Base-by-base conservation (phyloP, 2,113 vertebrate genomes). In the Chascanopsetta lugubris region DNA sequence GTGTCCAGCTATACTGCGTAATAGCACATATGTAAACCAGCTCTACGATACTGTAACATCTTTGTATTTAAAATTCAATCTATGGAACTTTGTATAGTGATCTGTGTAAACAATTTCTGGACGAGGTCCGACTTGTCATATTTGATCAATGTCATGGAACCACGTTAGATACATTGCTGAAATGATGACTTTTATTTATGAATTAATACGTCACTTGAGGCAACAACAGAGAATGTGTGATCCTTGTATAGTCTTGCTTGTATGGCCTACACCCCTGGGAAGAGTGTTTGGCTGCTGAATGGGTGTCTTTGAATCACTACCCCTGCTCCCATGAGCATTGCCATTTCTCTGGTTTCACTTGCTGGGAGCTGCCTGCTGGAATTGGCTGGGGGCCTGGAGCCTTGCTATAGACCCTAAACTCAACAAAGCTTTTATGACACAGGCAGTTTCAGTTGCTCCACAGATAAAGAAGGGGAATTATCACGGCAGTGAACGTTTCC, bases 311-410 rank as follows among this genome's bases (percentile, higher is more conserved):
- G 63, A 83, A 49, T 69, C 48, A 40, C 65, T 56, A 49, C 54
- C 67, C 72, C 63, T 48, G 61, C 72, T 87, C 84, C 83, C 69
- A 49, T 65, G 69, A 69, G 85, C 63, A 26, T 75, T 85, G 71
- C 84, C 85, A 83, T 89, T 85, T 88, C 84, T 88, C 84, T 62
- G 54, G 80, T 90, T 90, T 85, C 87, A 75, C 71, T 76, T 2
- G 4, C 75, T 69, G 60, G 77, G 61, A 83, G 77, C 56, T 30
- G 66, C 64, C 63, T 48, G 72, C 11, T 42, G 46, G 64, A 63
- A 61, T 65, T 79, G 80, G 59, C 78, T 2, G 11, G 51, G 51
- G 67, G 69, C 61, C 51, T 26, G 20, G 48, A 42, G 67, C n/a
- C 61, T 72, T 86, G 75, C 83, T 83, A 65, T 25, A 69, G 79